Evolutionary conservation across 2,888 invertebrate species (phyloP).

Genomic region (Mylabris sibirica): DNA sequence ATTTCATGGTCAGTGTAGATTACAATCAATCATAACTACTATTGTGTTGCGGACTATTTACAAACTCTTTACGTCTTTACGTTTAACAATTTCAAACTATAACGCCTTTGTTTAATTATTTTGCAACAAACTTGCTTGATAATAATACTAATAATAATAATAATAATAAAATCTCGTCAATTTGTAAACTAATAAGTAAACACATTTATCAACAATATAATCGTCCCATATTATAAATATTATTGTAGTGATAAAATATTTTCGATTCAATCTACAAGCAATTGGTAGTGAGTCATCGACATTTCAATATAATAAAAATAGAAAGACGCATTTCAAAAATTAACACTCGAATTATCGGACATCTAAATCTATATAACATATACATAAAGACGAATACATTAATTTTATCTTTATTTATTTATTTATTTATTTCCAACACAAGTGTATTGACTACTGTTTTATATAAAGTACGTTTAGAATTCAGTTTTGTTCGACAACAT

Average conservation of each 20-base stretch:
- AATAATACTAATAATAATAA: constrained; percentile 19
- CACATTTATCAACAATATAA: constrained; percentile 15
- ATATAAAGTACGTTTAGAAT: background rate
- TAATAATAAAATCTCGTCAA: constrained; percentile 22
- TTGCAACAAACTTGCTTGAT: constrained; percentile 17
- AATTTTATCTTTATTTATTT: constrained; percentile 5
- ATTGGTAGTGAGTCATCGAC: constrained; percentile 7
- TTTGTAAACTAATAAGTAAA: constrained; percentile 25
- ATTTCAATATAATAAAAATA: background rate
- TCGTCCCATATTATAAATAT: constrained; percentile 15
- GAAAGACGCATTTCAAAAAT: background rate
- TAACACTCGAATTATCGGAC: background rate
- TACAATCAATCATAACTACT: constrained; percentile 33
- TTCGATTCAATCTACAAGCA: background rate
- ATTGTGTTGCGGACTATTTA: constrained; percentile 24
- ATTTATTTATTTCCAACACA: background rate
- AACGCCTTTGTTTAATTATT: constrained; percentile 14
- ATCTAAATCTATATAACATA: constrained; percentile 2
- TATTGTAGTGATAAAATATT: background rate
- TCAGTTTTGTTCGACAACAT: background rate
- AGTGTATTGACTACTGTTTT: background rate
- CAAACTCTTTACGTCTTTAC: constrained; percentile 20
- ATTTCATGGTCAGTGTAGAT: constrained; percentile 35
- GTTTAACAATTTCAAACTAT: constrained; percentile 15
- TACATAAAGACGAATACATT: background rate